phyloP scores from a whole-genome alignment of 2,797 vertebrate genomes.

The Rhabdomys pumilio region DNA sequence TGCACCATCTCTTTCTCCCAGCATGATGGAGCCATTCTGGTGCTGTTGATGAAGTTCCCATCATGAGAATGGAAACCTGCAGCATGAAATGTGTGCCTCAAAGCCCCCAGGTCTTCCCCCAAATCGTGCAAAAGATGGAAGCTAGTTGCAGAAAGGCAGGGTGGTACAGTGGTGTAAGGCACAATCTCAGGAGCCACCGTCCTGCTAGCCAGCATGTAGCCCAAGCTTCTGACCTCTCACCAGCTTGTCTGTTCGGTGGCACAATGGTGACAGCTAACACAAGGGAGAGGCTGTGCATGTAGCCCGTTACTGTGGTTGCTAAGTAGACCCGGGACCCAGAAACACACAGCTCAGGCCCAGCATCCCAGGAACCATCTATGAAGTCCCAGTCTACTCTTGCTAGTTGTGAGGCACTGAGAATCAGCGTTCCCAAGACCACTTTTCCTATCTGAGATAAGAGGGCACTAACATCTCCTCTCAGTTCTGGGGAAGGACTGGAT shows the following conservation, averaged over 20 bases:
- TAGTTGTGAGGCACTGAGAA: neutral
- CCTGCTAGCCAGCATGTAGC: neutral
- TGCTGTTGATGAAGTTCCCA: neutral
- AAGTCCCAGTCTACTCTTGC: neutral
- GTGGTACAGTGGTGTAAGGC: neutral
- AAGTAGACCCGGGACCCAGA: neutral
- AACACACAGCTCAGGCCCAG: neutral
- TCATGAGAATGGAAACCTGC: neutral
- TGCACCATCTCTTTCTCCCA: neutral
- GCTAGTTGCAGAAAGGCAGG: neutral
- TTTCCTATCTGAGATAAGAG: constrained; percentile 8
- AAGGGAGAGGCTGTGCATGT: neutral
- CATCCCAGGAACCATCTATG: neutral
- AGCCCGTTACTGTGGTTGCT: neutral
- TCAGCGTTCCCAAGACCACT: neutral
- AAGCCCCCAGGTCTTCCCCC: neutral
- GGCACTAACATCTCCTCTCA: neutral
- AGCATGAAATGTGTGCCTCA: accelerated
- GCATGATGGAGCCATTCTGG: no score
- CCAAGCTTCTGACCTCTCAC: neutral
- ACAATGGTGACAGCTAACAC: neutral
- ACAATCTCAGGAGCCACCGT: neutral
- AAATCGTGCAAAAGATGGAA: neutral
- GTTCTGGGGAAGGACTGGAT: neutral
- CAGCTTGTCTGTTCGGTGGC: neutral